Conservation (phyloP, 1,140 invertebrate genomes). For the Drosophila nannoptera region DNA sequence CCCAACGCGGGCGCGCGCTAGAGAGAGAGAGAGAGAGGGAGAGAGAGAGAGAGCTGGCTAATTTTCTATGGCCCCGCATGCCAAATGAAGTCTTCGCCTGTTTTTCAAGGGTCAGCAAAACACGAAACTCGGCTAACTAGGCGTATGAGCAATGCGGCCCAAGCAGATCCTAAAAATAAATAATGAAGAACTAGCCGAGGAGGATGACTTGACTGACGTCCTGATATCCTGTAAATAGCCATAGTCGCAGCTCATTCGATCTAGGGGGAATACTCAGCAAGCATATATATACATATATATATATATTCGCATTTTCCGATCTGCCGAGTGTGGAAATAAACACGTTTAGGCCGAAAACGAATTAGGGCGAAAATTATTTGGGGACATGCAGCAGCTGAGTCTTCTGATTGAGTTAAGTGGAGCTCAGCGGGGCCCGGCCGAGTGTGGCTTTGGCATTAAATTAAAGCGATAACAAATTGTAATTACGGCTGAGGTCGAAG, state of each 20-base stretch:
- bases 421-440: neutral
- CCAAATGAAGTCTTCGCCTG: conserved; percentile 44
- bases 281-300: no score
- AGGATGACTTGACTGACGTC: no score
- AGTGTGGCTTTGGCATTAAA: conserved; percentile 39
- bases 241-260: no score
- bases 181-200: no score
- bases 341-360: no score
- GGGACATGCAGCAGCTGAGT: conserved; percentile 19
- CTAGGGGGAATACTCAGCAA: no score
- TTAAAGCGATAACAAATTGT: conserved; percentile 57
- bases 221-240: no score
- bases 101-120: conserved; percentile 6
- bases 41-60: conserved; percentile 24
- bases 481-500: conserved; percentile 33
- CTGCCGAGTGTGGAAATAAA: no score
- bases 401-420: conserved; percentile 8
- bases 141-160: no score
- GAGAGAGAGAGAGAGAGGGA: neutral
- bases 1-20: no score
- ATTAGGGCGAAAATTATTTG: neutral
- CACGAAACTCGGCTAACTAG: conserved; percentile 10
- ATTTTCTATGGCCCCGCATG: conserved; percentile 48
- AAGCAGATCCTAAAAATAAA: neutral
- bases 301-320: no score